Evolutionary conservation across 2,888 invertebrate species (phyloP).

Genomic region (Imbricaverruca yamaguchii): DNA sequence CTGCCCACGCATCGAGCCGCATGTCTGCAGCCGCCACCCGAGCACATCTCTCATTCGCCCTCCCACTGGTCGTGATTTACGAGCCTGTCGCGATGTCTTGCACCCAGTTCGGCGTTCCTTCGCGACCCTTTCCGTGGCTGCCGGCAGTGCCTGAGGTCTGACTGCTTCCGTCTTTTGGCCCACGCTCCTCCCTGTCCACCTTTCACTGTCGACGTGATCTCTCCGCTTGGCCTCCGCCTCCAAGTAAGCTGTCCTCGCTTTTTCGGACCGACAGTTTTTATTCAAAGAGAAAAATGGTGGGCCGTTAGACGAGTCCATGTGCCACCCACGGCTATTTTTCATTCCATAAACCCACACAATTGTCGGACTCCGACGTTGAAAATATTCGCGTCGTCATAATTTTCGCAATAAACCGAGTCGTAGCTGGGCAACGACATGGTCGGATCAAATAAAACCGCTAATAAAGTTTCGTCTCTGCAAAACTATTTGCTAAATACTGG

Average conservation of each 20-base stretch:
- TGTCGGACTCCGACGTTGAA: slow-evolving; percentile 12
- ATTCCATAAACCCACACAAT: slow-evolving; percentile 12
- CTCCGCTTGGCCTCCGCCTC: not conserved
- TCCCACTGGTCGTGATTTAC: too few species aligned
- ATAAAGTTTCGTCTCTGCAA: slow-evolving; percentile 19
- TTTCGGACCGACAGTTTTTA: slow-evolving; percentile 1
- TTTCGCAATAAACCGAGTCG: not conserved
- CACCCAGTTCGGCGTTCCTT: not conserved
- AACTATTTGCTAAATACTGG: slow-evolving; percentile 18
- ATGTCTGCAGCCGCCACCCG: too few species aligned
- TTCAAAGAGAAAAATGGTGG: slow-evolving; percentile 1
- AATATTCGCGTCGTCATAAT: slow-evolving; percentile 19
- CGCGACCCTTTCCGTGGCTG: not conserved
- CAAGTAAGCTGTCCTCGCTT: not conserved
- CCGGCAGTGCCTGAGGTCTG: not conserved
- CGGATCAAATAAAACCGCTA: slow-evolving; percentile 20
- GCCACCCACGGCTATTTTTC: slow-evolving; percentile 12
- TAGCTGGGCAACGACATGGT: not conserved
- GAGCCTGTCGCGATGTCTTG: not conserved
- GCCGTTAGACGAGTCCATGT: slow-evolving; percentile 20
- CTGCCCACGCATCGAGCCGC: too few species aligned
- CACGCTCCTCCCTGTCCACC: too few species aligned
- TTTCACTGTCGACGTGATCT: not conserved
- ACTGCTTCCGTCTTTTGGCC: too few species aligned
- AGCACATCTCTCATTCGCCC: too few species aligned